Evolutionary conservation across 2,113 vertebrate genomes (phyloP), one percentile per base, ranked within the genome.

Genomic region (Gallinago jamesoni): DNA sequence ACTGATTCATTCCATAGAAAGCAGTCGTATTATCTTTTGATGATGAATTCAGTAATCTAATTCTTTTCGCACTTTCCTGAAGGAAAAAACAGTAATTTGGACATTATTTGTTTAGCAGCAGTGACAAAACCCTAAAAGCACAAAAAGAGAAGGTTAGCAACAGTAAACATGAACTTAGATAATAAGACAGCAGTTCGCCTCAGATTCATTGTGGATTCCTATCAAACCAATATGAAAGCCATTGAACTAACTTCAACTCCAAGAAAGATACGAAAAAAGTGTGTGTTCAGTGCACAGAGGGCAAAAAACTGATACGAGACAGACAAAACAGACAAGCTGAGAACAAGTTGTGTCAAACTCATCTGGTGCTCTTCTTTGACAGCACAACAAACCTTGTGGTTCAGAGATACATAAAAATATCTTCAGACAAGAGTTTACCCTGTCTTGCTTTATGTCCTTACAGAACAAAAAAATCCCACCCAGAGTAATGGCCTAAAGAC

Each of bases 1-100:
- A 99, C 52, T 98, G 98, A 96, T 99, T 99, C 92, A 99, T 95
- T 91, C 99, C 99, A 63, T 99, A 99, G 68, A 97, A 6, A n/a
- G 99, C 99, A 64, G 98, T 98, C 0, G 16, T 48, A 48, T 98
- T 98, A 69, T 96, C 96, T 88, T 55, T 77, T 84, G 96, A 60
- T 48, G 97, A 95, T 64, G 96, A 98, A 97, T 99, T 99, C 96
- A 99, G 91, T 74, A 98, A 87, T 19, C 9, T 93, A 66, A 99
- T 98, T 83, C 99, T 98, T 68, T 94, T 84, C 68, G 97, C 7
- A 2, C 98, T 98, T 97, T 98, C 95, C 99, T 99, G 90, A 55
- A 97, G 88, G 43, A 72, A 18, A 73, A 41, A 53, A 28, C 14
- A 53, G 21, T 11, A 55, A 33, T 60, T 28, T 21, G 35, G 33